These are phyloP conservation scores for Rhyacophila evoluta DNA, from an alignment of 2,888 invertebrate species.

Conservation along the genomic window DNA sequence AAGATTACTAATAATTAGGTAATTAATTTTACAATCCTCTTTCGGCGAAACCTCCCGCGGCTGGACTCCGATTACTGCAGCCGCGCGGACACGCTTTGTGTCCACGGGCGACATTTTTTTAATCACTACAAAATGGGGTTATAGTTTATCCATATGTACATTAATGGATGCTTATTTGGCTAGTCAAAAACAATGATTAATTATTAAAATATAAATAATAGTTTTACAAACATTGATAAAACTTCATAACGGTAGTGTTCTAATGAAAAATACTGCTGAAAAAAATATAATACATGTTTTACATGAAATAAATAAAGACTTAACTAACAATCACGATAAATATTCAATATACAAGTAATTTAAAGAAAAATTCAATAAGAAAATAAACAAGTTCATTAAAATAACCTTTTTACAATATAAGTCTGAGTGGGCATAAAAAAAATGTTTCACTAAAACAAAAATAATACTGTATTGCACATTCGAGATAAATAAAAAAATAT, in stretches of 20 bases:
- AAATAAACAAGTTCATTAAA: background rate
- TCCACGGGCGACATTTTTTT: constrained; percentile 37
- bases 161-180: constrained; percentile 51
- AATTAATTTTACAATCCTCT: constrained; percentile 42
- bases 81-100: background rate
- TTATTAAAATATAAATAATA: background rate
- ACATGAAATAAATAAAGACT: constrained; percentile 44
- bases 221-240: background rate
- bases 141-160: constrained; percentile 54
- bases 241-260: background rate
- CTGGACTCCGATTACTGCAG: background rate
- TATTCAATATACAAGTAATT: constrained; percentile 11
- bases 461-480: background rate
- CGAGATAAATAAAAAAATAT: background rate
- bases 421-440: background rate
- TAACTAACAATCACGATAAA: constrained; percentile 41
- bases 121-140: constrained; percentile 53
- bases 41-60: background rate
- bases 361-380: background rate
- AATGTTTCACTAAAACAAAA: no score
- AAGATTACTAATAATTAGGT: constrained; percentile 31
- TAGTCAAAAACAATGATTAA: constrained; percentile 28
- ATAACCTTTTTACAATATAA: background rate
- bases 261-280: constrained; percentile 27
- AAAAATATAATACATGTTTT: constrained; percentile 28